Evolutionary conservation across 2,888 invertebrate genomes (phyloP).

Genomic region (Lutraria lutraria): DNA sequence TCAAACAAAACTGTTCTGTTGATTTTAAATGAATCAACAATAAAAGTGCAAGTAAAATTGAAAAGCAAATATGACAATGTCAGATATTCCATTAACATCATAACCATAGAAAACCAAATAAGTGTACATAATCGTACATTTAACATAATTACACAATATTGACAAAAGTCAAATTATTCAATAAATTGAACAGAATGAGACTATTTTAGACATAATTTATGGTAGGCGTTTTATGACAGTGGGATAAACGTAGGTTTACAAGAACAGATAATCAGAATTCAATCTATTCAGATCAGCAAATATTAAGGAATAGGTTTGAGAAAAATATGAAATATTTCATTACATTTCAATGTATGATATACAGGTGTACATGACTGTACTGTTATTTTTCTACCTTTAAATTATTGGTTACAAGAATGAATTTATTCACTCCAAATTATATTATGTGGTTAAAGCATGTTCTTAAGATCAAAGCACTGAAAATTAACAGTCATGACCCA

Average conservation of each 20-base stretch:
- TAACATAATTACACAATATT: not conserved
- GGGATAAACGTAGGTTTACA: not conserved
- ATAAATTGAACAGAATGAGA: slow-evolving; percentile 3
- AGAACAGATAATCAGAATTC: not conserved
- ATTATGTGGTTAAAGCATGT: too few relatives aligned
- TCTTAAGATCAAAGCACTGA: too few relatives aligned
- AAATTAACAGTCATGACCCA: too few relatives aligned
- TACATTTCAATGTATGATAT: too few relatives aligned
- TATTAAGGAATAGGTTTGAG: not conserved
- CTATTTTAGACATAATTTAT: not conserved
- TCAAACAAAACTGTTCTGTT: not conserved
- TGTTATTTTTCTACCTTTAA: too few relatives aligned
- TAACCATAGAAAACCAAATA: not conserved
- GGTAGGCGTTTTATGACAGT: not conserved
- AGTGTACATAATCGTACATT: not conserved
- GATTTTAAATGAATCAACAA: not conserved
- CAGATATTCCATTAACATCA: not conserved
- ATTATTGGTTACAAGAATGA: too few relatives aligned
- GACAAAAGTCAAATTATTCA: not conserved
- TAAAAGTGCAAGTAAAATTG: not conserved
- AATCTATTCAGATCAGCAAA: not conserved
- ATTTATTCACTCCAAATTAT: too few relatives aligned
- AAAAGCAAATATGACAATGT: slow-evolving; percentile 3
- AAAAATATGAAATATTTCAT: not conserved
- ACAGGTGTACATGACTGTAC: too few relatives aligned